Conservation (phyloP, 2,113 vertebrate genomes). For the Sakesphorus luctuosus region DNA sequence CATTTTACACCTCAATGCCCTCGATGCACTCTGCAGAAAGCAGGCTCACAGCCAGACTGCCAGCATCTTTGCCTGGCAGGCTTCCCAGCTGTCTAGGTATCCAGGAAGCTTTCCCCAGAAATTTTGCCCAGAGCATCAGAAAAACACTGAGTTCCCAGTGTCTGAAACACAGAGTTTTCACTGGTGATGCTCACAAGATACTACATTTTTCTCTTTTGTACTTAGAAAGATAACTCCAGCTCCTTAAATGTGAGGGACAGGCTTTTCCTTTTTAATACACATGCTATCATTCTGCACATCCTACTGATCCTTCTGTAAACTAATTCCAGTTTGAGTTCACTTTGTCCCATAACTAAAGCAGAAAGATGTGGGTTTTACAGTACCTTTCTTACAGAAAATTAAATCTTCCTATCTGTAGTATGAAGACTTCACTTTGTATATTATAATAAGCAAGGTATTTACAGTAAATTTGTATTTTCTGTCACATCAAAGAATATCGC, state of each 20-base stretch:
- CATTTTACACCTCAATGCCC: background rate
- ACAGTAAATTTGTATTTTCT: background rate
- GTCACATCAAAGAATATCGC: background rate
- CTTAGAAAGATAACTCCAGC: background rate
- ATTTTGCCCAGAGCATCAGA: background rate
- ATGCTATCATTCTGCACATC: background rate
- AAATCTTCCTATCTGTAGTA: background rate
- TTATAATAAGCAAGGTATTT: background rate
- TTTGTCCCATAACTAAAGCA: background rate
- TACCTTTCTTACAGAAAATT: background rate
- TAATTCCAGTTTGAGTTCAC: background rate
- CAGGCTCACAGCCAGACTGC: background rate
- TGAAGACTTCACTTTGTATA: background rate
- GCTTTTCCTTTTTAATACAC: background rate
- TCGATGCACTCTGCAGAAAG: background rate
- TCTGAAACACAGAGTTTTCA: background rate
- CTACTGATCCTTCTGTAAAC: background rate
- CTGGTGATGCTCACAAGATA: background rate
- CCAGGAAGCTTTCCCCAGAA: conserved; percentile 7
- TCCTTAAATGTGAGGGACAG: background rate
- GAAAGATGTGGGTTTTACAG: background rate
- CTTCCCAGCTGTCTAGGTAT: conserved; percentile 7
- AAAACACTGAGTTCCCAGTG: background rate
- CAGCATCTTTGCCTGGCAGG: background rate
- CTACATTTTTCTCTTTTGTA: background rate